A percentile compares a stretch with the other conserved stretches of the same genome.
Conservation (phyloP, 1,140 invertebrate species). For the Drosophila novamexicana region DNA sequence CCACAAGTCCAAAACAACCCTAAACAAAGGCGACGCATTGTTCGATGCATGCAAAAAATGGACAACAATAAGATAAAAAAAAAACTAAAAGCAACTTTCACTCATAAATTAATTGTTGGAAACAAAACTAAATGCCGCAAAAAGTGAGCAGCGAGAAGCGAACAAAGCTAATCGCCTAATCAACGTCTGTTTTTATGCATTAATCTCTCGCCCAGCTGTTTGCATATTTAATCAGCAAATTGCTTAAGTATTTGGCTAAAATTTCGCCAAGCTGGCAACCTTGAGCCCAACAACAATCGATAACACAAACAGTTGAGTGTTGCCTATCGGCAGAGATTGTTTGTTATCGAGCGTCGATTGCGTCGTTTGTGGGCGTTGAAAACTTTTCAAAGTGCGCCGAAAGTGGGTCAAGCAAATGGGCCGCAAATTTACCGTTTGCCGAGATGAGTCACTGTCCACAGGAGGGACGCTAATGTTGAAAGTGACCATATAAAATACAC, state of each 20-base stretch:
- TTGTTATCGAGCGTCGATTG: slow-evolving; percentile 27
- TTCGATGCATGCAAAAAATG: slow-evolving; percentile 63
- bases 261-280: slow-evolving; percentile 48
- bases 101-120: slow-evolving; percentile 78
- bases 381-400: background rate
- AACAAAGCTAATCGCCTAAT: slow-evolving; percentile 55
- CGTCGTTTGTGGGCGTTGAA: slow-evolving; percentile 20
- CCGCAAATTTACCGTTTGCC: background rate
- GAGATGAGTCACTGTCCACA: slow-evolving; percentile 25
- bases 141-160: slow-evolving; percentile 21
- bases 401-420: slow-evolving; percentile 32
- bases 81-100: slow-evolving; percentile 60
- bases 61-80: slow-evolving; percentile 6
- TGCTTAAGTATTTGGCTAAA: slow-evolving; percentile 55
- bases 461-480: slow-evolving; percentile 21
- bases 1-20: slow-evolving; percentile 62
- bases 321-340: background rate
- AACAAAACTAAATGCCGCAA: slow-evolving; percentile 60
- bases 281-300: slow-evolving; percentile 47
- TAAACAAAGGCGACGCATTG: slow-evolving; percentile 58
- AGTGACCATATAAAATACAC: background rate
- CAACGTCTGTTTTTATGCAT: slow-evolving; percentile 26
- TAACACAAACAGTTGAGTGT: slow-evolving; percentile 1
- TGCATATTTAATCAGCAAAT: slow-evolving; percentile 66
- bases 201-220: slow-evolving; percentile 31